Evolutionary conservation across 2,888 invertebrate species (phyloP).

Genomic region (Pandemis cinnamomeana): DNA sequence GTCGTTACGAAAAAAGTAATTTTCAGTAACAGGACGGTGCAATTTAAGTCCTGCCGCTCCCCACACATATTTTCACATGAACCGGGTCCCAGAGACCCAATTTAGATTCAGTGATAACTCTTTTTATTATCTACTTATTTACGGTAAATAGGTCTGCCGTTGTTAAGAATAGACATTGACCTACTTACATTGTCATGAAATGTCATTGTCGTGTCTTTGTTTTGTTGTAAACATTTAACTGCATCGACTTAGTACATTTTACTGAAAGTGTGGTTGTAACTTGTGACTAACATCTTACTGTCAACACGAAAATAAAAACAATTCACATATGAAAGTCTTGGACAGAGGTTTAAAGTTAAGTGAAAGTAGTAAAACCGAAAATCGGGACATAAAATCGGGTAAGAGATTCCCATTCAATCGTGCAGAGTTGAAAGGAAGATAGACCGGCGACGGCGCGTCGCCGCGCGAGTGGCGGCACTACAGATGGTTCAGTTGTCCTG

Average conservation of each 20-base stretch:
- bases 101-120: slow-evolving; percentile 42
- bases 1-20: slow-evolving; percentile 39
- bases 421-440: slow-evolving; percentile 54
- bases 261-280: not conserved
- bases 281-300: not conserved
- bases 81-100: slow-evolving; percentile 41
- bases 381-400: slow-evolving; percentile 59
- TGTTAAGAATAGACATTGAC: slow-evolving; percentile 31
- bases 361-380: slow-evolving; percentile 52
- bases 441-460: slow-evolving; percentile 55
- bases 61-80: slow-evolving; percentile 41
- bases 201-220: not conserved
- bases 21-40: slow-evolving; percentile 39
- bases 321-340: slow-evolving; percentile 16
- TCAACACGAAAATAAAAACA: slow-evolving; percentile 8
- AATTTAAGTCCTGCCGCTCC: slow-evolving; percentile 38
- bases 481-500: slow-evolving; percentile 14
- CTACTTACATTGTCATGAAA: slow-evolving; percentile 15
- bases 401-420: slow-evolving; percentile 63
- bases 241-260: not conserved
- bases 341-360: slow-evolving; percentile 27
- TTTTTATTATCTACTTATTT: slow-evolving; percentile 41
- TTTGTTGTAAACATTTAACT: not conserved
- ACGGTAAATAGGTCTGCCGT: slow-evolving; percentile 35
- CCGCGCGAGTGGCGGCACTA: slow-evolving; percentile 47